phyloP scores from a whole-genome alignment of 64 coral and sea anemone genomes.

The Cladopsammia gracilis region DNA sequence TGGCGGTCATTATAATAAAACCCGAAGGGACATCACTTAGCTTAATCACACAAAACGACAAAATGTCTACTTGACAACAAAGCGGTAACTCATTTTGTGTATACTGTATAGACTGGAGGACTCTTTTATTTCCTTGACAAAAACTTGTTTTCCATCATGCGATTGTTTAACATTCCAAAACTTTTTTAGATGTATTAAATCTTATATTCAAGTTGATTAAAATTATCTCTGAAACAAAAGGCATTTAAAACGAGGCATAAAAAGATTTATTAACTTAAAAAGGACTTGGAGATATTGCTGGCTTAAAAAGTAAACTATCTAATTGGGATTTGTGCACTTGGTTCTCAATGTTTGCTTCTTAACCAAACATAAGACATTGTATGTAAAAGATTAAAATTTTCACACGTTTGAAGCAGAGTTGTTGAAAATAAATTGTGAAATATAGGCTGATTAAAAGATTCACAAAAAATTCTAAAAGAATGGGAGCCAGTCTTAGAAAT shows the following conservation, averaged over 20 bases:
- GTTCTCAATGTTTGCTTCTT: background rate
- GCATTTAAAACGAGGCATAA: too few relatives aligned
- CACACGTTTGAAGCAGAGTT: too few relatives aligned
- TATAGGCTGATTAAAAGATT: too few relatives aligned
- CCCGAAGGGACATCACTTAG: background rate
- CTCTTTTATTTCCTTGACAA: too few relatives aligned
- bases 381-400: background rate
- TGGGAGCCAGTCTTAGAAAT: too few relatives aligned
- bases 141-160: too few relatives aligned
- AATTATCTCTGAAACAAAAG: too few relatives aligned
- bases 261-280: too few relatives aligned
- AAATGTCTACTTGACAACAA: background rate
- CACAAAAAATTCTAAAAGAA: too few relatives aligned
- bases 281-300: background rate
- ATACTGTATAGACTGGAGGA: background rate
- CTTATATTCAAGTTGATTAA: background rate
- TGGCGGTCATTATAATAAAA: background rate
- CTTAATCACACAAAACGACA: background rate
- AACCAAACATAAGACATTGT: constrained; percentile 2
- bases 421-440: too few relatives aligned
- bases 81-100: background rate
- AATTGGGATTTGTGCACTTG: background rate
- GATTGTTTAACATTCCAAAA: too few relatives aligned
- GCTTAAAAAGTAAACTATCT: background rate
- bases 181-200: too few relatives aligned